Base-by-base conservation (phyloP, 2,888 invertebrate genomes). In the Holacanthella duospinosa region DNA sequence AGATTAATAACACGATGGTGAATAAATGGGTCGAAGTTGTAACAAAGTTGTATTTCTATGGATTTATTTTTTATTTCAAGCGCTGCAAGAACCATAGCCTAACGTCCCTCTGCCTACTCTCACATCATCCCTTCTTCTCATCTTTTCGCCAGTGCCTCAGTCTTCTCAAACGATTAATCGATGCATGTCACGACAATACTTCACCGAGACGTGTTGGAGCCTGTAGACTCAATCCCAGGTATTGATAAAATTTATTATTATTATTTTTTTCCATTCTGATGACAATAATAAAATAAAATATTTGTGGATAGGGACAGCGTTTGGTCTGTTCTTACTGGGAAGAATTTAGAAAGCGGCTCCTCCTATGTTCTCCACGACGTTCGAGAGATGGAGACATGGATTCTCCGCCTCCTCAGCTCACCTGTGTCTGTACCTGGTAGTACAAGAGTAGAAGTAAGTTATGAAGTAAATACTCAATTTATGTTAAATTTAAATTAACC, bases 111-210 rank as follows among this genome's bases (percentile, higher is more conserved):
- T 99, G 99, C 80, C 85, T 99, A 73, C 84, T 99, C 63, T 96
- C 96, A 67, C 99, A 99, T 82, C 97, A 99, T 82, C 96, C 97
- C 43, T 99, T 99, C 81, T 95, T 99, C 80, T 89, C 96, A 68
- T 93, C 91, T 75, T 99, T 99, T 81, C 89, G 99, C 71, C 94
- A 97, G 82, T 94, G 96, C 81, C 85, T 99, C 74, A 91, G 90
- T 80, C 88, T 95, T 74, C 82, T 99, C 75, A 92, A 94, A 79
- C 90, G 90, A 76, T 82, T 99, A 71, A 94, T 99, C 74, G 96
- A 97, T 80, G 93, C 95, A 64, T 96, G 96, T 80, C 95, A 97
- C 80, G 93, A 94, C 80, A 89, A 91, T 75, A 88, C 89, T 69
- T 88, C 89, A 75, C 89, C 92, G 25, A 85, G 88, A 74, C 85